phyloP scores from a whole-genome alignment of 2,113 vertebrate genomes.

The Glaucomys volans region DNA sequence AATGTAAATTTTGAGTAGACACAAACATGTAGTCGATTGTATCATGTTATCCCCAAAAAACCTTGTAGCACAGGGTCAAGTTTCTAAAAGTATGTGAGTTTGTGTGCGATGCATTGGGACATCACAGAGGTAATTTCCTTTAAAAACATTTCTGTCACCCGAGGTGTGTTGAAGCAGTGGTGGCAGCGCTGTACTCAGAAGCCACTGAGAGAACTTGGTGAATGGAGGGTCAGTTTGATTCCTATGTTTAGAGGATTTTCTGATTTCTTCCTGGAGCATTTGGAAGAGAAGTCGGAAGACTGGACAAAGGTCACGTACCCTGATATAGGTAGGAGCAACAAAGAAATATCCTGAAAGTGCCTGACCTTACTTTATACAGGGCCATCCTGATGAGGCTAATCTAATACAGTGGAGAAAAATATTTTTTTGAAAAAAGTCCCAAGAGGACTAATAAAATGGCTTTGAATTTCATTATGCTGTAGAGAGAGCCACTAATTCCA shows the following conservation, averaged over 20 bases:
- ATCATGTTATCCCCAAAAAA: neutral
- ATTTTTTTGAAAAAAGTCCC: constrained; percentile 56
- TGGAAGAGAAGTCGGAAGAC: neutral
- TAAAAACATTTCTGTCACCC: neutral
- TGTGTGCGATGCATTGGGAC: neutral
- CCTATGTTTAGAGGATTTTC: neutral
- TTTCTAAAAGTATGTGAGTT: neutral
- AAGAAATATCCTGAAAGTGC: constrained; percentile 3
- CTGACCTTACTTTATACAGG: constrained; percentile 63
- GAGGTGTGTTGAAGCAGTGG: neutral
- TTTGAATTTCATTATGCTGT: constrained; percentile 76
- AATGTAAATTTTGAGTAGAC: neutral
- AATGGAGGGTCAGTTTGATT: neutral
- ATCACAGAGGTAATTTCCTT: neutral
- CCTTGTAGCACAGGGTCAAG: neutral
- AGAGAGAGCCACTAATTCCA: constrained; percentile 66
- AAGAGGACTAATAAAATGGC: constrained; percentile 76
- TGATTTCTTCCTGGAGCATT: neutral
- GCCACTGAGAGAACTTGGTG: neutral
- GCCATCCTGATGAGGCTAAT: constrained; percentile 67
- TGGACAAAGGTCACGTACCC: neutral
- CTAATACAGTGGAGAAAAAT: constrained; percentile 60
- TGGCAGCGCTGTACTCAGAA: neutral
- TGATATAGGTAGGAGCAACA: neutral
- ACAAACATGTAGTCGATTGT: neutral